A percentile compares a stretch with the other conserved stretches of the same genome.
phyloP scores from a whole-genome alignment of 2,797 vertebrate genomes.

The Chromobotia macracanthus region DNA sequence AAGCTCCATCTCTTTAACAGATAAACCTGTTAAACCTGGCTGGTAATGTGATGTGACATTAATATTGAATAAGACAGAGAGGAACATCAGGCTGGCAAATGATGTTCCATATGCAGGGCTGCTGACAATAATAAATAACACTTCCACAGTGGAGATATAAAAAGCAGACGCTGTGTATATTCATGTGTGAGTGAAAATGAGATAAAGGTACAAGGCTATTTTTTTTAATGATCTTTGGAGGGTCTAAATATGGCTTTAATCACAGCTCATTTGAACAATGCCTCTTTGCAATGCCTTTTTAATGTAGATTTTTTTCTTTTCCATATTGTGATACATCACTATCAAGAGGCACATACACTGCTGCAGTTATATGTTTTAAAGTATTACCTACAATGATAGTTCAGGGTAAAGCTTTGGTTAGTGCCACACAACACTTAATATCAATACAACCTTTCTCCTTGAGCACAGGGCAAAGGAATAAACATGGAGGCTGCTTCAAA shows the following conservation, averaged over 20 bases:
- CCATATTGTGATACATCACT: background rate
- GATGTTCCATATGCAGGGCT: conserved; percentile 63
- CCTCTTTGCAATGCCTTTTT: background rate
- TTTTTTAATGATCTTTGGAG: conserved; percentile 14
- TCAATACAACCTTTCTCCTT: background rate
- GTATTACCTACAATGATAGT: background rate
- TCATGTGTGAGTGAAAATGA: conserved; percentile 48
- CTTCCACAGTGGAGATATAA: conserved; percentile 9
- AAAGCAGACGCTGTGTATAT: conserved; percentile 50
- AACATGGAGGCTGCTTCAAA: background rate
- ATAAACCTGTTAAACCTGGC: conserved; percentile 59
- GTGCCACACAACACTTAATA: background rate
- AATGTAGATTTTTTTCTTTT: background rate
- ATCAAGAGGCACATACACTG: too few species aligned
- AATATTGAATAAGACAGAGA: conserved; percentile 69
- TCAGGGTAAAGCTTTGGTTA: background rate
- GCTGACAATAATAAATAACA: conserved; percentile 59
- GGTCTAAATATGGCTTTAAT: background rate
- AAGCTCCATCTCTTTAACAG: conserved; percentile 1
- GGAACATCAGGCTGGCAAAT: conserved; percentile 62
- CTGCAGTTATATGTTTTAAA: background rate
- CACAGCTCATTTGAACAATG: background rate
- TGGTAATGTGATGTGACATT: conserved; percentile 71
- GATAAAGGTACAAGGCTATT: conserved; percentile 24
- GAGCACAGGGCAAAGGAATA: background rate